Evolutionary conservation across 2,113 vertebrate genomes (phyloP).

Genomic region (Platysteira castanea): DNA sequence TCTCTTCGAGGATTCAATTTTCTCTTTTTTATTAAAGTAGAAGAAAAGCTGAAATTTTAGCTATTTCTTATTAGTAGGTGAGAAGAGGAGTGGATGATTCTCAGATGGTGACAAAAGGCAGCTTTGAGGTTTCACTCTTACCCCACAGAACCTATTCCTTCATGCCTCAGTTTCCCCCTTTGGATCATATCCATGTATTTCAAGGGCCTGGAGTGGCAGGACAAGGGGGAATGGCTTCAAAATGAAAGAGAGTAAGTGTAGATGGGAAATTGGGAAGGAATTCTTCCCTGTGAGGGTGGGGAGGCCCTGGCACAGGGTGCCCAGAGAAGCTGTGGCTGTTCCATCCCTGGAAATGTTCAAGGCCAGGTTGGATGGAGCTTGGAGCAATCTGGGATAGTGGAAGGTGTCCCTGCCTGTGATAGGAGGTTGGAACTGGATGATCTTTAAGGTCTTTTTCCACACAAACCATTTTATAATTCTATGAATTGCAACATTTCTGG

Average conservation of each 20-base stretch:
- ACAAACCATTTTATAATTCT: neutral
- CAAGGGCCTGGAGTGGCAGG: neutral
- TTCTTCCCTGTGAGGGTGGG: neutral
- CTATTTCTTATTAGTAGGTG: neutral
- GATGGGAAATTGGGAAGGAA: neutral
- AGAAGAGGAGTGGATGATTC: neutral
- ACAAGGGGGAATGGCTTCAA: neutral
- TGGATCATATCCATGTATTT: neutral
- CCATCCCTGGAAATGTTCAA: neutral
- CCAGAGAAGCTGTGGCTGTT: neutral
- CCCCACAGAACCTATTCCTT: neutral
- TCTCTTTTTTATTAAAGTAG: neutral
- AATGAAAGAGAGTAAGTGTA: neutral
- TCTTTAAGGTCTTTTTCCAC: neutral
- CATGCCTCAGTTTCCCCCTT: neutral
- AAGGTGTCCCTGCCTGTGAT: neutral
- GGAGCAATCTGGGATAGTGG: neutral
- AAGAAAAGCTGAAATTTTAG: neutral
- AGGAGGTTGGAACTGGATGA: neutral
- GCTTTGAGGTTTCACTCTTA: neutral
- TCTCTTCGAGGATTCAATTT: neutral
- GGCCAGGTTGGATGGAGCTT: neutral
- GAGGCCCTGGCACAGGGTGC: neutral
- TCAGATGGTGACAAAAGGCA: neutral
- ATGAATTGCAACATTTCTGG: neutral